Conservation (phyloP, 2,888 invertebrate species). For the Chydorus sphaericus region DNA sequence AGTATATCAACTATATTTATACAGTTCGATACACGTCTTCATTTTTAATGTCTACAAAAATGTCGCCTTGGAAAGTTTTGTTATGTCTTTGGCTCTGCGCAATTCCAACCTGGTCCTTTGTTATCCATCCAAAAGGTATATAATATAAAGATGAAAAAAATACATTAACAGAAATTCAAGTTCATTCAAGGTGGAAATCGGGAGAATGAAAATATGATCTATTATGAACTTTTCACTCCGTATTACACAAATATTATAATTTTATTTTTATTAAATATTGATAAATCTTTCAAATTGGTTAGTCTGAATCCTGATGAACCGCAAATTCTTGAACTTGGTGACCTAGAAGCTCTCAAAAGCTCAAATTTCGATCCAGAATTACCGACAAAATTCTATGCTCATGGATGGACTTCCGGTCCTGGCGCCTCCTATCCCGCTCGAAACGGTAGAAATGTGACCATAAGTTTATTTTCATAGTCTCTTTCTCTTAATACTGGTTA, state of each 20-base stretch:
- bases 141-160: too few species aligned
- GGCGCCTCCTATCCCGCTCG: background rate
- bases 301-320: background rate
- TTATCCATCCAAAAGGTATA: too few species aligned
- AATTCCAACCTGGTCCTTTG: too few species aligned
- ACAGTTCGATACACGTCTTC: too few species aligned
- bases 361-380: constrained; percentile 5
- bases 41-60: too few species aligned
- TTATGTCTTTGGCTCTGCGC: too few species aligned
- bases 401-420: background rate
- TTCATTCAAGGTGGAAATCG: too few species aligned
- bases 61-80: too few species aligned
- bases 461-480: background rate
- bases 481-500: background rate
- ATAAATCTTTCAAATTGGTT: background rate
- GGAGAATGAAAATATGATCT: too few species aligned
- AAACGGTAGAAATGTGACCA: background rate
- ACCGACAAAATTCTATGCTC: constrained; percentile 9
- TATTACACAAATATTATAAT: background rate
- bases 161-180: too few species aligned
- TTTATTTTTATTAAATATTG: background rate
- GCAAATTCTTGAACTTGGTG: constrained; percentile 2
- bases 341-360: background rate
- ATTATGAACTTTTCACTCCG: background rate
- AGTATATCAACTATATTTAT: too few species aligned